Percentiles rank a stretch among this genome's conserved stretches.
These are phyloP conservation scores for Acrocera orbiculus DNA, from an alignment of 2,888 invertebrate genomes.

Conservation along the genomic window DNA sequence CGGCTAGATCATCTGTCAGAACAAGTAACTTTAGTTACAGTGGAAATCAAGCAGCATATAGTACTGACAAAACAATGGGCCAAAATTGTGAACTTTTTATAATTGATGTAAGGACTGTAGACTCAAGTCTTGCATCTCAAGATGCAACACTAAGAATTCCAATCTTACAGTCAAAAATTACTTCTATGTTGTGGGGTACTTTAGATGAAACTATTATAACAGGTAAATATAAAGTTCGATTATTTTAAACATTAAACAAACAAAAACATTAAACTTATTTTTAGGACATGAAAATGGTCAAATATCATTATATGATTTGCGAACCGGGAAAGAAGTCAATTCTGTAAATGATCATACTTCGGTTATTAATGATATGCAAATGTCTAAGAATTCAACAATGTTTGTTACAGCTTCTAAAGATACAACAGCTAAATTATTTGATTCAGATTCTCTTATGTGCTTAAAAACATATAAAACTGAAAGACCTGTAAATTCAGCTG, in stretches of 20 bases:
- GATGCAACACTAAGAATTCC: constrained; percentile 63
- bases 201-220: constrained; percentile 82
- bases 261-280: no score
- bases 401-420: constrained; percentile 96
- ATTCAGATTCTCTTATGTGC: constrained; percentile 66
- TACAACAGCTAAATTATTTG: constrained; percentile 87
- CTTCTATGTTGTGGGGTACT: constrained; percentile 86
- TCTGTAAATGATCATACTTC: constrained; percentile 66
- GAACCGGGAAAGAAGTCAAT: constrained; percentile 64
- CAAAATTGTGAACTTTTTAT: constrained; percentile 81
- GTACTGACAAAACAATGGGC: constrained; percentile 85
- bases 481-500: constrained; percentile 93
- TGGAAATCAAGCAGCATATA: constrained; percentile 78
- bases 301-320: constrained; percentile 82
- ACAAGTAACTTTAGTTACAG: constrained; percentile 86
- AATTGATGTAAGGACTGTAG: constrained; percentile 62
- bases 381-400: constrained; percentile 83
- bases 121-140: constrained; percentile 48
- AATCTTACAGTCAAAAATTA: constrained; percentile 67
- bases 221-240: constrained; percentile 24
- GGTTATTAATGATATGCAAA: constrained; percentile 91
- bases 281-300: constrained; percentile 83
- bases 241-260: neutral
- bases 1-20: constrained; percentile 75
- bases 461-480: constrained; percentile 96